Percentiles rank a stretch among this genome's conserved stretches.
These are phyloP conservation scores for Drosophila atripex DNA, from an alignment of 2,888 invertebrate genomes.

Conservation along the genomic window DNA sequence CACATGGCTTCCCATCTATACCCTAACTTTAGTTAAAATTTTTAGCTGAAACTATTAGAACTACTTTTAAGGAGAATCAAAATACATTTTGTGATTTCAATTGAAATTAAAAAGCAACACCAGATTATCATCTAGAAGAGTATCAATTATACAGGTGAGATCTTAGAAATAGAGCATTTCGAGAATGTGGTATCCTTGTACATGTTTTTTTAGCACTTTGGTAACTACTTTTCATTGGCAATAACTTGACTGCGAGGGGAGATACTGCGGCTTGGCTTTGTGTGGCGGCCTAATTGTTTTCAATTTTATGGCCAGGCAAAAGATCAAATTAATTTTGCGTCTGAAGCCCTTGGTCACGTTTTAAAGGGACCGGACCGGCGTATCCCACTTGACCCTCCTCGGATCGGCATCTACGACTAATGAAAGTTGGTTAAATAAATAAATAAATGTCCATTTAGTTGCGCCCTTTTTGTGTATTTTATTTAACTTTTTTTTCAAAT, in stretches of 20 bases:
- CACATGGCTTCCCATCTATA: constrained; percentile 9
- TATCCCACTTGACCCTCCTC: constrained; percentile 35
- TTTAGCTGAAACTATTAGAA: neutral
- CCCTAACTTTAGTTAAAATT: neutral
- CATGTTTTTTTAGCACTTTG: constrained; percentile 25
- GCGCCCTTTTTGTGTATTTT: constrained; percentile 65
- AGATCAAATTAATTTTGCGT: constrained; percentile 68
- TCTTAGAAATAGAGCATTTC: neutral
- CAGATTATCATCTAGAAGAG: neutral
- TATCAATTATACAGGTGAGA: neutral
- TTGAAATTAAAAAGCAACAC: neutral
- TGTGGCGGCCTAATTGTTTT: constrained; percentile 67
- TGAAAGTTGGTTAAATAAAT: constrained; percentile 76
- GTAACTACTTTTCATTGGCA: constrained; percentile 69
- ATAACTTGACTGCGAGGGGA: constrained; percentile 46
- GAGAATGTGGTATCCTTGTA: neutral
- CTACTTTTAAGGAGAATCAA: neutral
- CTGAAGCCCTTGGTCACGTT: constrained; percentile 22
- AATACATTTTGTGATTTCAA: neutral
- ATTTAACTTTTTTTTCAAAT: constrained; percentile 63
- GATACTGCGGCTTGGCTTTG: constrained; percentile 37
- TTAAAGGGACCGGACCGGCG: constrained; percentile 1
- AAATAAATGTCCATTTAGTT: constrained; percentile 77
- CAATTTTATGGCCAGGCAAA: constrained; percentile 57
- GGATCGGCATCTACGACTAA: constrained; percentile 57